Base-by-base conservation (phyloP, 2,888 invertebrate species). In the Melieria picta region DNA sequence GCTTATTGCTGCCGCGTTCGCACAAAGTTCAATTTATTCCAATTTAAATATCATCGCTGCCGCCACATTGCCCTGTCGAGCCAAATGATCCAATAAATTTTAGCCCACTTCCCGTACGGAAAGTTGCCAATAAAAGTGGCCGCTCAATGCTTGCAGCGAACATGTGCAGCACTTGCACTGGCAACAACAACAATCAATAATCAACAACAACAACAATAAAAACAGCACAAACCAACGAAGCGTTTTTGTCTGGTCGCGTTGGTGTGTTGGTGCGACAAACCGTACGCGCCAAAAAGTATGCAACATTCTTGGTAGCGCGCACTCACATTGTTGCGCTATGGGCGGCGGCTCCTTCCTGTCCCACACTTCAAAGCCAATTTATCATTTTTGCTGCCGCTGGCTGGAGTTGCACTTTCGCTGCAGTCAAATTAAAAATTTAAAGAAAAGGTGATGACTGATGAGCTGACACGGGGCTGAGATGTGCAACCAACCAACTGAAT, bases 291-390 rank as follows among this genome's bases (percentile, higher is more conserved):
- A 72, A 69, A 80, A 82, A 79, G 79, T 81, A 83, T 81, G 80
- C 80, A 77, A 77, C 72, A 71, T 48, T 75, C 77, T 79, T 84
- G 81, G 80, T 80, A 77, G 77, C 72, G 71, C 50, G 74, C 77
- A 79, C 74, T 72, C 65, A 69, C 72, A 65, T 52, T 67, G 62
- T 60, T 16, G 13, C 13, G 16, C 13, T n/a, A 13, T 48, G 46
- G 48, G 4, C 16, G 64, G 47, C 30, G 43, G 52, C 13, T n/a
- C 11, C 4, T n/a, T 52, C 6, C 7, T 9, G 4, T 57, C 45
- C 5, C 57, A 30, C 65, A 56, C 42, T 55, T 57, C 43, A 9
- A 30, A 48, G 13, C 50, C 74, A 77, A 80, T 81, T 80, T 80
- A 79, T 79, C 79, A 78, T 79, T 42, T 71, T 62, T 57, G 56